These are phyloP conservation scores for Peromyscus aztecus DNA, from an alignment of 2,797 vertebrate genomes.

Conservation along the genomic window DNA sequence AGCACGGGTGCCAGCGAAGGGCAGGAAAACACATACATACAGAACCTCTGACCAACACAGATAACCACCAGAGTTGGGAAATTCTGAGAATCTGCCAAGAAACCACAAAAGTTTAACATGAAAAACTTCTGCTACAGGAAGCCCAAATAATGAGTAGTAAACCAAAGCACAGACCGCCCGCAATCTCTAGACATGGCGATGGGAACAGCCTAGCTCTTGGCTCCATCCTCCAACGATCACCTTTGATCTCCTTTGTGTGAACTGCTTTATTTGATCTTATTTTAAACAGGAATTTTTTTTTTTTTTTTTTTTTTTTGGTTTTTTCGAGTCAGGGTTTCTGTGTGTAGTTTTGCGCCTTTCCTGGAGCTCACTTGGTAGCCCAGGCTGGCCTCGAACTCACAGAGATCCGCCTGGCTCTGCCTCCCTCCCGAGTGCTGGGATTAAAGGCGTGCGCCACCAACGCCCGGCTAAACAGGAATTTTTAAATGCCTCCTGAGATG, in stretches of 20 bases:
- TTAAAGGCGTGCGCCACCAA: too few relatives aligned
- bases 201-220: background rate
- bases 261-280: background rate
- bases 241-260: background rate
- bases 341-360: too few relatives aligned
- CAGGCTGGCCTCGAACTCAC: too few relatives aligned
- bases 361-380: too few relatives aligned
- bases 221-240: background rate
- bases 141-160: background rate
- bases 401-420: too few relatives aligned
- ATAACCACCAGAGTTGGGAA: background rate
- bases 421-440: too few relatives aligned
- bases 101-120: background rate
- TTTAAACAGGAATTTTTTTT: too few relatives aligned
- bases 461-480: background rate
- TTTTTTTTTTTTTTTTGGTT: too few relatives aligned
- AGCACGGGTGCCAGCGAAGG: too few relatives aligned
- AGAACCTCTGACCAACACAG: background rate
- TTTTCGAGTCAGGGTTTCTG: too few relatives aligned
- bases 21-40: accelerated
- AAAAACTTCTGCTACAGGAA: background rate
- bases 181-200: background rate
- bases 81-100: constrained; percentile 22
- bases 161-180: background rate
- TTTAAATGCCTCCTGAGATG: background rate